Conservation (phyloP, 2,888 invertebrate genomes). For the Netelia inedita region DNA sequence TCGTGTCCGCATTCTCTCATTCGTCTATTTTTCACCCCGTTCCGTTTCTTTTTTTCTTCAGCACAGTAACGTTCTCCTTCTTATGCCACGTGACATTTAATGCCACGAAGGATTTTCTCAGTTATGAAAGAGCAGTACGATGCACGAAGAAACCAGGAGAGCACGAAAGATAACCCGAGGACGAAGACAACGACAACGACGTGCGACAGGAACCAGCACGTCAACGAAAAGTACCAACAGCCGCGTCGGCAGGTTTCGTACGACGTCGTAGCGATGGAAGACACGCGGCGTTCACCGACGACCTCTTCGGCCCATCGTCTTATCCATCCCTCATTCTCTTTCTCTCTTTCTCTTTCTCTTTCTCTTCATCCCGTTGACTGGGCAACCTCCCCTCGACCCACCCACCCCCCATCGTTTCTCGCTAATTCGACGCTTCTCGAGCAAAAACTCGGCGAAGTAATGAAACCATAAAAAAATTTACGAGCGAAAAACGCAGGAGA, state of each 20-base stretch:
- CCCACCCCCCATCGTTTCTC: constrained; percentile 13
- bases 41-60: neutral
- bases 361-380: neutral
- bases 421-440: constrained; percentile 65
- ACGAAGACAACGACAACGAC: constrained; percentile 35
- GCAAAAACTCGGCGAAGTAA: constrained; percentile 69
- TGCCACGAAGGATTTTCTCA: constrained; percentile 22
- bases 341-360: neutral
- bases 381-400: neutral
- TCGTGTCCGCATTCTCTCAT: constrained; percentile 9
- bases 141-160: neutral
- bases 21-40: neutral
- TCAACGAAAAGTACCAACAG: constrained; percentile 41
- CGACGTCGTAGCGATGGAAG: constrained; percentile 14
- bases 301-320: neutral
- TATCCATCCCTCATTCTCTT: neutral
- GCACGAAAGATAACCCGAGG: constrained; percentile 2
- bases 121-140: neutral
- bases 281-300: constrained; percentile 5
- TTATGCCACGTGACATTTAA: constrained; percentile 27
- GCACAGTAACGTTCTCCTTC: constrained; percentile 4
- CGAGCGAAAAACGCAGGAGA: constrained; percentile 68
- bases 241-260: constrained; percentile 30
- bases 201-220: constrained; percentile 32
- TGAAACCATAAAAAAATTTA: constrained; percentile 78